phyloP scores from a whole-genome alignment of 1,140 invertebrate genomes.

The Ptiloglossa arizonensis region DNA sequence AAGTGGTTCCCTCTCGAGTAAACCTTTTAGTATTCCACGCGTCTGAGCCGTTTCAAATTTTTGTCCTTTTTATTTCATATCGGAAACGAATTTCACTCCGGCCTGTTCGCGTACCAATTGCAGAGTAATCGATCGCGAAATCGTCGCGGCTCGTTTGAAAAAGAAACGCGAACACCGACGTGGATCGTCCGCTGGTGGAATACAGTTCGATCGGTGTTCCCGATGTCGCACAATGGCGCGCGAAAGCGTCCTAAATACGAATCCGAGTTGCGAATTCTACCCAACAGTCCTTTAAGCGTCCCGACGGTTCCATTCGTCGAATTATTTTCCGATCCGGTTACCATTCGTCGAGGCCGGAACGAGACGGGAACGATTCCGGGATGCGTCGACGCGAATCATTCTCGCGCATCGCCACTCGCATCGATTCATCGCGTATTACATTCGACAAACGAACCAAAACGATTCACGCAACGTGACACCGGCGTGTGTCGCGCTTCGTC shows the following conservation, averaged over 20 bases:
- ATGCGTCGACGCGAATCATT: neutral
- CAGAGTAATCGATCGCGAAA: too few relatives aligned
- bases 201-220: neutral
- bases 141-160: too few relatives aligned
- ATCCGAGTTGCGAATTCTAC: too few relatives aligned
- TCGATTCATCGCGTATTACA: conserved; percentile 38
- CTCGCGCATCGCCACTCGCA: conserved; percentile 11
- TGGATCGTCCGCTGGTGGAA: too few relatives aligned
- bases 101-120: too few relatives aligned
- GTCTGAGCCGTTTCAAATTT: too few relatives aligned
- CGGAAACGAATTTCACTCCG: too few relatives aligned
- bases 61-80: too few relatives aligned
- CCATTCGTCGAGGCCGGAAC: neutral
- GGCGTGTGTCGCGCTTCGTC: neutral
- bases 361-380: conserved; percentile 3
- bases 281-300: too few relatives aligned
- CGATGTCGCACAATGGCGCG: neutral
- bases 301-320: neutral
- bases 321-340: neutral
- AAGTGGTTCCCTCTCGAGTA: too few relatives aligned
- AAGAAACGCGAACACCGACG: too few relatives aligned
- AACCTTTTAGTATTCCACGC: too few relatives aligned
- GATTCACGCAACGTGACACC: conserved; percentile 12
- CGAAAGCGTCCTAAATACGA: neutral
- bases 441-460: conserved; percentile 4